phyloP scores from a whole-genome alignment of 2,113 vertebrate genomes.

The Apus apus region DNA sequence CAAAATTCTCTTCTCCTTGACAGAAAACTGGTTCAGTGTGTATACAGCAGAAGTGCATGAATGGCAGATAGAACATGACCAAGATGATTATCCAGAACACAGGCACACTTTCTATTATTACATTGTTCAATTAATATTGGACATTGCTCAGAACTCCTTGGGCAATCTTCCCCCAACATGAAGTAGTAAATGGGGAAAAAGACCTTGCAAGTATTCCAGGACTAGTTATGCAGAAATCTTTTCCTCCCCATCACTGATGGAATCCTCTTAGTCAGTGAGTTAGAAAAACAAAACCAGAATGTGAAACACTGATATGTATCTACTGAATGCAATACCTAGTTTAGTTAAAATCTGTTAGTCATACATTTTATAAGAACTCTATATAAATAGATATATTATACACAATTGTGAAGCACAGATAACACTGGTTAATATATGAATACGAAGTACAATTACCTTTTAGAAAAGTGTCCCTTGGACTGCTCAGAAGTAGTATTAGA shows the following conservation, averaged over 20 bases:
- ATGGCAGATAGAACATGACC: not conserved
- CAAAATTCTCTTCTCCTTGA: not conserved
- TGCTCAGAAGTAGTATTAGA: conserved; percentile 94
- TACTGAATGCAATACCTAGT: not conserved
- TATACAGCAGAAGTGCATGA: not conserved
- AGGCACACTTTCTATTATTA: not conserved
- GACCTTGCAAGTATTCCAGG: not conserved
- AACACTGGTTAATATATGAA: conserved; percentile 70
- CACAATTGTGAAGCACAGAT: conserved; percentile 44
- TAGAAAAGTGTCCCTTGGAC: conserved; percentile 96
- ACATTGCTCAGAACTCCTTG: not conserved
- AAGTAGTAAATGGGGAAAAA: not conserved
- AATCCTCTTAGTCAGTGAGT: conserved; percentile 3
- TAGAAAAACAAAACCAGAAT: not conserved
- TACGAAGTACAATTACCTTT: conserved; percentile 89
- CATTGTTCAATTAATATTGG: not conserved
- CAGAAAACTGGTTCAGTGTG: not conserved
- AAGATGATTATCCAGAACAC: not conserved
- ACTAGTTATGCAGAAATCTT: conserved; percentile 54
- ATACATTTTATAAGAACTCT: conserved; percentile 4
- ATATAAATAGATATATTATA: not conserved
- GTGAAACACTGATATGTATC: not conserved
- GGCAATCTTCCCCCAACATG: not conserved
- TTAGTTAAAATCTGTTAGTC: not conserved
- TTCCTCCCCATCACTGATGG: conserved; percentile 26